Base-by-base conservation (phyloP, 2,113 vertebrate species). In the Ovibos moschatus region DNA sequence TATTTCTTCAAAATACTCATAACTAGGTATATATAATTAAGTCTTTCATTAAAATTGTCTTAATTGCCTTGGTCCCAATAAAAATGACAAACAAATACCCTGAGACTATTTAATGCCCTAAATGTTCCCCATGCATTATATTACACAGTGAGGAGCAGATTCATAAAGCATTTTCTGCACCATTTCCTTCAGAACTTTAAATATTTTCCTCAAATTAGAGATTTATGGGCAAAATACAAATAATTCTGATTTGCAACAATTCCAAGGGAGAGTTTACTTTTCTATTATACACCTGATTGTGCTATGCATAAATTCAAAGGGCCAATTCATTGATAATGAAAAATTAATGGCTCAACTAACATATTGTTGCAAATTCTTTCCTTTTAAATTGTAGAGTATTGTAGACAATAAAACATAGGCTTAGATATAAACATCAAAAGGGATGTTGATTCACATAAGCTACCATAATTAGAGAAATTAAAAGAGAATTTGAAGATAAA, bases 11-110 rank as follows among this genome's bases (percentile, higher is more conserved):
- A 97, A 98, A 97, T 97, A 92, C 97, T 98, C 53, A 83, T 98
- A 98, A 98, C 98, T 98, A 97, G 58, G 67, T 98, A 87, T 84
- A 36, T 98, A 86, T 98, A 98, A 99, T 98, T 98, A 98, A 98
- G 64, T 89, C 96, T 98, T 98, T 97, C 85, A 97, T 98, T 98
- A 98, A 85, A 95, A 60, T 36, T 40, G 58, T 93, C 88, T 97
- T 12, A 97, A 98, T 98, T 98, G 81, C 45, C 87, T 21, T 40
- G 98, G 67, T 97, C 78, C 85, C 86, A 96, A 94, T 98, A 98
- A 98, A 98, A 98, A 89, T 98, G 98, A 98, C 91, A 98, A 98
- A 97, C 83, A 98, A 95, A 97, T 95, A 96, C 76, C 85, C 97
- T 97, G 97, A 98, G 95, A 98, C 81, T 97, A 92, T 79, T 91